Percentiles rank a stretch among this genome's conserved stretches.
Conservation (phyloP, 2,797 vertebrate genomes). For the Linurgus olivaceus region DNA sequence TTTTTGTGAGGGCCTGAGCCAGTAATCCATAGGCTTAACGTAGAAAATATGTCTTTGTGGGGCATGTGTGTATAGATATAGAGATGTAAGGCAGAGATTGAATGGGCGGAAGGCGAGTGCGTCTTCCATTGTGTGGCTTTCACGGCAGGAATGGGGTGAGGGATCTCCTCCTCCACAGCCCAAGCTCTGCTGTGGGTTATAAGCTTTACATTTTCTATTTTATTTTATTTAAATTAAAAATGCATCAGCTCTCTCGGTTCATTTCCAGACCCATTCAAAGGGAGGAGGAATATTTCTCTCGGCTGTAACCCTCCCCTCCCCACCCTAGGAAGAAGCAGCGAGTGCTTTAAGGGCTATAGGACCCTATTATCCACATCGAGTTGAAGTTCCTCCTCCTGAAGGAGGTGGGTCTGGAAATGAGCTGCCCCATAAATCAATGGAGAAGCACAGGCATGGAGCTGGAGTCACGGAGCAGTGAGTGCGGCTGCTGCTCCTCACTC, state of each 20-base stretch:
- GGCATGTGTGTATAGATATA: conserved; percentile 10
- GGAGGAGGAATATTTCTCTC: not conserved
- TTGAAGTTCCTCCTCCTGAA: conserved; percentile 35
- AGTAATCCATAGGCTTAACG: conserved; percentile 86
- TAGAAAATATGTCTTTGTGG: conserved; percentile 58
- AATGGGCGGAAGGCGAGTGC: conserved; percentile 49
- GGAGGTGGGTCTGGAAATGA: conserved; percentile 46
- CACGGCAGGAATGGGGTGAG: not conserved
- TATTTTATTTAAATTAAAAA: not conserved
- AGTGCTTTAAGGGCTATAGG: conserved; percentile 42
- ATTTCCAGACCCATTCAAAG: not conserved
- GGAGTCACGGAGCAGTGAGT: not conserved
- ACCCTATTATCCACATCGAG: not conserved
- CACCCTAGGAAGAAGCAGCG: not conserved
- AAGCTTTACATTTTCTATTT: not conserved
- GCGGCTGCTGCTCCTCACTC: conserved; percentile 13
- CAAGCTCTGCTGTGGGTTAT: not conserved
- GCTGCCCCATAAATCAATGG: conserved; percentile 53
- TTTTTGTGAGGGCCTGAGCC: conserved; percentile 82
- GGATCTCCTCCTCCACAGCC: not conserved
- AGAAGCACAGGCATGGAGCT: not conserved
- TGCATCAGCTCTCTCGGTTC: not conserved
- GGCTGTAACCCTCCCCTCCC: not conserved
- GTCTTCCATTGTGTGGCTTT: not conserved
- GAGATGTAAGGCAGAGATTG: conserved; percentile 54